Percentiles rank a stretch among this genome's conserved stretches.
phyloP scores from a whole-genome alignment of 2,113 vertebrate species.

The Gorsachius goisagi region DNA sequence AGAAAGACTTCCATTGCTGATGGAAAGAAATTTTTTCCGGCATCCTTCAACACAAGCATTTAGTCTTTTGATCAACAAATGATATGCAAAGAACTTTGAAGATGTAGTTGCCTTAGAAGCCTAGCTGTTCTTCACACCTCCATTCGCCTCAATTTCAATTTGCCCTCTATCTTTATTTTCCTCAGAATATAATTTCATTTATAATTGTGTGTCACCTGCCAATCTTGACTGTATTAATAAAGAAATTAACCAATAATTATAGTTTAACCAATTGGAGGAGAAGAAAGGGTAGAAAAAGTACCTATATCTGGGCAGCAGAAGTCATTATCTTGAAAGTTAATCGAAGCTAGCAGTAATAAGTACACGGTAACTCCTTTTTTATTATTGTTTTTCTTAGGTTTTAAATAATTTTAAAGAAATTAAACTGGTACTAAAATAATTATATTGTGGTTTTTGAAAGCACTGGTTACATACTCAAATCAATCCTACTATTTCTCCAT shows the following conservation, averaged over 20 bases:
- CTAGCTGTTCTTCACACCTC: not conserved
- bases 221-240: rapidly evolving
- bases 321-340: not conserved
- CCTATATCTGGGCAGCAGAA: not conserved
- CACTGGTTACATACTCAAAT: not conserved
- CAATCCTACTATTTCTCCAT: not conserved
- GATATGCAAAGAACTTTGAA: not conserved
- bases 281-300: not conserved
- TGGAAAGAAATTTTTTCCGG: not conserved
- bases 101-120: not conserved
- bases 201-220: not conserved
- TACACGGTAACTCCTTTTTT: not conserved
- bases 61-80: not conserved
- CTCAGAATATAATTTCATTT: not conserved
- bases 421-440: not conserved
- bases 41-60: not conserved
- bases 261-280: not conserved
- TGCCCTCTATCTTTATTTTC: not conserved
- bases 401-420: not conserved
- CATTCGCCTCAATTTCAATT: not conserved
- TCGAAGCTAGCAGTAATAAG: not conserved
- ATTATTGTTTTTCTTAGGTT: not conserved
- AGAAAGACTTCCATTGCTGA: not conserved
- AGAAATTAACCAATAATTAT: not conserved
- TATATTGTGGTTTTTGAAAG: not conserved